Evolutionary conservation across 2,888 invertebrate species (phyloP), one percentile per base, ranked within the genome.

Genomic region (Lasioglossum malachurum): DNA sequence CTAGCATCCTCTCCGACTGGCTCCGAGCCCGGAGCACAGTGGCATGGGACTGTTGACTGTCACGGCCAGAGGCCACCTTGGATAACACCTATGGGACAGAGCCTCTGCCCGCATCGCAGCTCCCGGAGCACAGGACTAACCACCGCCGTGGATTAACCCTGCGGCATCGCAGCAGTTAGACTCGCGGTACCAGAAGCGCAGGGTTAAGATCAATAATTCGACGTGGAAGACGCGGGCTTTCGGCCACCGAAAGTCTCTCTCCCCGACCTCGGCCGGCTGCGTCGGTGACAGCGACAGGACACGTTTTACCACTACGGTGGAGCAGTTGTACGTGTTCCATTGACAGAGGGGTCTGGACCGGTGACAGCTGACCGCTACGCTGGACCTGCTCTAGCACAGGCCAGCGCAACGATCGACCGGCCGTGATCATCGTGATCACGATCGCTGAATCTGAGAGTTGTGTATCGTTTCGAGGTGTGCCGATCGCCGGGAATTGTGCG

Each of bases 141-240:
- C 27, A 23, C 60, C 71, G 46, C 31, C 73, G 67, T 35, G 67
- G 31, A 69, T 69, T n/a, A 69, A 38, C 69, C 38, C 69, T 67
- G 74, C 67, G 38, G 77, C 75, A 75, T 78, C 72, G 60, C 84
- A 46, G 80, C 75, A 78, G 86, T 82, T 80, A 86, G 82, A 79
- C 82, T 87, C 82, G 86, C 87, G 88, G 80, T 67, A 67, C 67
- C 67, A 67, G 78, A 67, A 82, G 88, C 82, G 87, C 80, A 75
- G 71, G 78, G 88, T 88, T 83, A 84, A 80, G 87, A 89, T 89
- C 88, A 83, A 78, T 83, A 89, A 84, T 88, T 81, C 84, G 77
- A 81, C 81, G 82, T 76, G 80, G 80, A 82, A 88, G 89, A 80
- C 84, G 81, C 80, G 83, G 80, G 76, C 73, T 83, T 86, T 83